Percentiles rank a stretch among this genome's conserved stretches.
phyloP scores from a whole-genome alignment of 2,113 vertebrate genomes.

The Speoplatyrhinus poulsoni region DNA sequence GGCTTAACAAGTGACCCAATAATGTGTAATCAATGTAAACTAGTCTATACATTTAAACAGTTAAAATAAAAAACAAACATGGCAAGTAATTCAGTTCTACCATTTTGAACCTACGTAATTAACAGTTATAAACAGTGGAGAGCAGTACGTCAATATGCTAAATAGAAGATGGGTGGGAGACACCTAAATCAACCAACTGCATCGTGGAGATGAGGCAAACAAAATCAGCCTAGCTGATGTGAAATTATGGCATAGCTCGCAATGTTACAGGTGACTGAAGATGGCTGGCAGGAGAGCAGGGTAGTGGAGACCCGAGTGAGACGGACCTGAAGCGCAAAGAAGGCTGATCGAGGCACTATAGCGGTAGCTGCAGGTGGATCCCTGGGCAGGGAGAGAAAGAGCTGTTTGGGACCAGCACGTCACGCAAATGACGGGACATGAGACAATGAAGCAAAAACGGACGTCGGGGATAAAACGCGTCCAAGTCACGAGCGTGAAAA shows the following conservation, averaged over 20 bases:
- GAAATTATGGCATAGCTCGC: slow-evolving; percentile 59
- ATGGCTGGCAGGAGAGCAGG: slow-evolving; percentile 23
- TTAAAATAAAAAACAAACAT: no score
- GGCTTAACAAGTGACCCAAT: no score
- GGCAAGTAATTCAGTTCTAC: no score
- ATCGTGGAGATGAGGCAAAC: slow-evolving; percentile 59
- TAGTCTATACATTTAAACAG: no score
- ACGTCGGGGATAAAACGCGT: slow-evolving; percentile 58
- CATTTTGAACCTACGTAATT: no score
- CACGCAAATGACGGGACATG: slow-evolving; percentile 61
- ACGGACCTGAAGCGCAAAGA: slow-evolving; percentile 25
- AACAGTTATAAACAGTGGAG: slow-evolving; percentile 50
- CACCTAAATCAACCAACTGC: slow-evolving; percentile 70
- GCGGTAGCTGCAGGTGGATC: slow-evolving; percentile 45
- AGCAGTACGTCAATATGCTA: slow-evolving; percentile 80
- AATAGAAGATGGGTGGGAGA: slow-evolving; percentile 40
- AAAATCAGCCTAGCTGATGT: slow-evolving; percentile 54
- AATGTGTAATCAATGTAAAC: no score
- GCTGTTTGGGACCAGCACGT: slow-evolving; percentile 47
- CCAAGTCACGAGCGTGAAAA: slow-evolving; percentile 60
- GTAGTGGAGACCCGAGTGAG: slow-evolving; percentile 19
- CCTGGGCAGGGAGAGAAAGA: slow-evolving; percentile 35
- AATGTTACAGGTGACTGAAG: slow-evolving; percentile 67
- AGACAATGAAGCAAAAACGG: slow-evolving; percentile 71
- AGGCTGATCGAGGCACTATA: slow-evolving; percentile 26